A percentile compares a stretch with the other conserved stretches of the same genome.
Evolutionary conservation across 2,797 vertebrate genomes (phyloP).

Genomic region (Glossophaga mutica): DNA sequence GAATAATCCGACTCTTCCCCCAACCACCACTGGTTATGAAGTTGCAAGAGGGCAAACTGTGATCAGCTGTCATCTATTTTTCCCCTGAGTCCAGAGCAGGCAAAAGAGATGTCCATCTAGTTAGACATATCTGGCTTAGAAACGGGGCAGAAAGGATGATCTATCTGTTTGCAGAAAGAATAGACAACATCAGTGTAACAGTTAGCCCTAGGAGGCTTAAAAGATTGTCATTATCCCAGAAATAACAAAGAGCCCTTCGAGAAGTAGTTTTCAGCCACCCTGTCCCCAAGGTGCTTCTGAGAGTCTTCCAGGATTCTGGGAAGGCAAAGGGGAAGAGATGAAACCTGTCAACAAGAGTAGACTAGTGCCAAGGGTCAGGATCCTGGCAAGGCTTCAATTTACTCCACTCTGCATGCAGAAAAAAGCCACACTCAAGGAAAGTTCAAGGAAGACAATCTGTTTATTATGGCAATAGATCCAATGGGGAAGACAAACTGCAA

Average conservation of each 20-base stretch:
- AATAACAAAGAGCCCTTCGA: neutral
- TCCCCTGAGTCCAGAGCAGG: neutral
- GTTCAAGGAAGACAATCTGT: constrained; percentile 50
- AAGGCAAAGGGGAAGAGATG: neutral
- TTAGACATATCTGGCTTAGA: neutral
- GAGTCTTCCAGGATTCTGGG: neutral
- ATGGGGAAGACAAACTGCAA: neutral
- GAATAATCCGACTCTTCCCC: neutral
- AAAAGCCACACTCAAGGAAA: constrained; percentile 6
- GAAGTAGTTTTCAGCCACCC: neutral
- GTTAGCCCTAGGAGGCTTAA: neutral
- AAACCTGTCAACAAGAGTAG: neutral
- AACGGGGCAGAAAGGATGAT: neutral
- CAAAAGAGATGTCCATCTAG: neutral
- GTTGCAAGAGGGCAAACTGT: neutral
- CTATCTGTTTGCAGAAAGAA: neutral
- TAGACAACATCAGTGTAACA: neutral
- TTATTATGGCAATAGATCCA: constrained; percentile 65
- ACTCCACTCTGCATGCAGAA: neutral
- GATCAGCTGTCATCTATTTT: neutral
- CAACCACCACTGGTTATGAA: neutral
- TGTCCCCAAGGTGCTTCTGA: neutral
- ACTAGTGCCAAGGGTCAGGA: accelerated
- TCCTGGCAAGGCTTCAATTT: neutral
- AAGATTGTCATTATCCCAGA: neutral